These are phyloP conservation scores for Aythya baeri DNA, from an alignment of 2,113 vertebrate genomes.

Conservation along the genomic window DNA sequence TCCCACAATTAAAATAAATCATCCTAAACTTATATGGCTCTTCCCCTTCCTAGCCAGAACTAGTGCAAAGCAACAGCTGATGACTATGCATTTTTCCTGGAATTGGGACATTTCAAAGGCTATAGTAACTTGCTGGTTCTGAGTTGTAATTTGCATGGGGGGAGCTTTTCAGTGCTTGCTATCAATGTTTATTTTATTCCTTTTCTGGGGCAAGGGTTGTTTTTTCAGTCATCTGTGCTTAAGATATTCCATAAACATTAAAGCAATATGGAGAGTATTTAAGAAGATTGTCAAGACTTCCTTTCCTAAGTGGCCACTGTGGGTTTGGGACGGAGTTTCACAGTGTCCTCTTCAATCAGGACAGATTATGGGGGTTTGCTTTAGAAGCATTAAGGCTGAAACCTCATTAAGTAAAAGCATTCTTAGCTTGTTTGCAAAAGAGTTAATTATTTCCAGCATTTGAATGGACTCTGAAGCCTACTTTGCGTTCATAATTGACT, in stretches of 20 bases:
- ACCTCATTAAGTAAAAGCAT: conserved; percentile 9
- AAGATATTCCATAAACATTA: not conserved
- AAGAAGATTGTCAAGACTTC: not conserved
- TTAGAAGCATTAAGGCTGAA: not conserved
- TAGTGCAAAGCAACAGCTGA: not conserved
- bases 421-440: not conserved
- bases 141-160: not conserved
- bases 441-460: conserved; percentile 3
- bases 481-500: conserved; percentile 29
- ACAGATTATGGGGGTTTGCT: not conserved
- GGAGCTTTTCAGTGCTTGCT: not conserved
- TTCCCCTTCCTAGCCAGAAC: not conserved
- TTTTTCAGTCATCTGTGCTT: not conserved
- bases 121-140: not conserved
- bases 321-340: not conserved
- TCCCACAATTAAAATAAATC: not conserved
- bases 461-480: conserved; percentile 12
- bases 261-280: not conserved
- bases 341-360: not conserved
- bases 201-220: not conserved
- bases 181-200: not conserved
- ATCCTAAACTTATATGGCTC: not conserved
- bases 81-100: not conserved
- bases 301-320: not conserved
- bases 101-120: not conserved